Evolutionary conservation across 2,888 invertebrate genomes (phyloP), one percentile per base, ranked within the genome.

Genomic region (Galeopsomyia nigrocyanea): DNA sequence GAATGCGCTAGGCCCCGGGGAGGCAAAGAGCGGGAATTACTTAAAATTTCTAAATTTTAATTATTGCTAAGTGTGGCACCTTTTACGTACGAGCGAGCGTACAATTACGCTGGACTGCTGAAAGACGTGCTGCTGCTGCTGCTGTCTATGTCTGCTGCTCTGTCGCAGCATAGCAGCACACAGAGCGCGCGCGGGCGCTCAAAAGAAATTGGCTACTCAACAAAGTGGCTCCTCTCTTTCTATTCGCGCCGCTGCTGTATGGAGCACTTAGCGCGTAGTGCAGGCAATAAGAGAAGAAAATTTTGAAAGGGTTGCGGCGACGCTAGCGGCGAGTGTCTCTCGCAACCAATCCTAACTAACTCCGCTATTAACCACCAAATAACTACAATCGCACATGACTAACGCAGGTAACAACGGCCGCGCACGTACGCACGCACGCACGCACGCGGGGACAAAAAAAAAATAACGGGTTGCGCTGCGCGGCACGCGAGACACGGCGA

Each of bases 331-430:
- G 26, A 57, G 61, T 61, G 61, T 61, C 61, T 47, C 61, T n/a
- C 56, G 53, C 72, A 62, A 58, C 67, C 68, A 72, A 72, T 58
- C 72, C 58, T 58, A 67, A 63, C 72, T 71, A 71, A 63, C 67
- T 66, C 63, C 62, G 7, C 31, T 31, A 10, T 39, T 1, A 1
- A 13, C 39, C 39, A 10, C 39, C 10, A 64, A 73, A 65, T 65
- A 73, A 73, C 68, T 68, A 68, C 73, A 56, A 73, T 73, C 68
- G 68, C 73, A 68, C 58, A 55, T 64, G 63, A 72, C 63, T 63
- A 68, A 67, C 71, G 71, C 71, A 60, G 72, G 72, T 72, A 72
- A 73, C 72, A 72, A 65, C 68, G 51, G 55, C 53, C 56, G 53
- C 53, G 50, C 51, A 50, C 50, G 58, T 58, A 10, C 7, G 7